Evolutionary conservation across 1,140 invertebrate species (phyloP), one percentile per base, ranked within the genome.

Genomic region (Lordiphosa stackelbergi): DNA sequence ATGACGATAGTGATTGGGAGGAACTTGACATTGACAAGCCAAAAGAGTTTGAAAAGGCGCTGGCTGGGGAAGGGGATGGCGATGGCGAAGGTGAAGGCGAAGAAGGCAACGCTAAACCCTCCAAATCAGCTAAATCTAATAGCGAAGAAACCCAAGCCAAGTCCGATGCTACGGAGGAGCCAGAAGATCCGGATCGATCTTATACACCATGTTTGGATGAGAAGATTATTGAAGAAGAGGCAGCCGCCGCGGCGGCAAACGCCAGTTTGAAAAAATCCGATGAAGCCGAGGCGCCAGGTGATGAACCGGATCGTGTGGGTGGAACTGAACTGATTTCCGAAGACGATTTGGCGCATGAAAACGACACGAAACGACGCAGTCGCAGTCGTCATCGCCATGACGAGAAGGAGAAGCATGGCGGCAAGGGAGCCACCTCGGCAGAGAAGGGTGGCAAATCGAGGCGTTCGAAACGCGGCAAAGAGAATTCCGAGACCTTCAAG

Each of bases 271-370:
- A 41, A 22, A 16, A 60, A 13, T 54, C 55, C 31, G 5, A 52
- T 19, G 36, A 59, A 42, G 16, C 55, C 4, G 45, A 77, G 9
- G 22, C 12, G 5, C 22, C 37, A 9, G 46, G 49, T 1, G 51
- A 42, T 10, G 43, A 45, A 22, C 53, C 60, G 31, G 36, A 53
- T 5, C 2, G 88, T 93, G 34, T 31, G 28, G 28, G 28, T 31
- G 92, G 92, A 63, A 93, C 92, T 0, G 93, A 94, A 87, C 89
- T 93, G 71, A 93, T 93, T 58, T 94, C 93, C 2, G 92, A 93
- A 43, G 91, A 92, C 35, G 91, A 92, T 90, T 88, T 89, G 91
- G 87, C 66, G 60, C 53, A 75, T 40, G 66, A 71, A 38, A 69
- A 65, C 16, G 69, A 71, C n/a, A 5, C 60, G 0, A 86, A 78